Conservation (phyloP, 2,113 vertebrate species). For the Syrmaticus mikado region DNA sequence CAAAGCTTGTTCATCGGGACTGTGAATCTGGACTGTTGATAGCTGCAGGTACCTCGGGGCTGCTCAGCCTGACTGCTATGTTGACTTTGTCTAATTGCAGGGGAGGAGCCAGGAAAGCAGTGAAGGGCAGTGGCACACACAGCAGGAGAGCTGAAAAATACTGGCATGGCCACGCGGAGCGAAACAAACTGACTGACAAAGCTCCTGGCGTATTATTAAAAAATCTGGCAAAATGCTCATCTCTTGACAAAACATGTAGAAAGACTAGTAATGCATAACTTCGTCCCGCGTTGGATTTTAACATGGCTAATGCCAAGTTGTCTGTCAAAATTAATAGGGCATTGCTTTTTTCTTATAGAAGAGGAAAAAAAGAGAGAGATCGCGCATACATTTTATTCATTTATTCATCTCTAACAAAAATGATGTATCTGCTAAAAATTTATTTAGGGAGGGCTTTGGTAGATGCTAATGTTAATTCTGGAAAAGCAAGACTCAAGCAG, state of each 20-base stretch:
- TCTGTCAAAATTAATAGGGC: slow-evolving; percentile 85
- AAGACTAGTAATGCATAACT: slow-evolving; percentile 80
- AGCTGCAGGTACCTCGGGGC: slow-evolving; percentile 87
- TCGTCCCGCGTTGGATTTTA: slow-evolving; percentile 79
- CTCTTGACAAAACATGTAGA: slow-evolving; percentile 76
- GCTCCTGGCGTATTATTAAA: slow-evolving; percentile 76
- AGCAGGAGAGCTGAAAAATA: slow-evolving; percentile 74
- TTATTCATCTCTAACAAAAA: slow-evolving; percentile 78
- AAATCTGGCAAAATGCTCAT: slow-evolving; percentile 79
- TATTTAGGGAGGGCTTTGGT: slow-evolving; percentile 66
- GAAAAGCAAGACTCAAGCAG: slow-evolving; percentile 31
- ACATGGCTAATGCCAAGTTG: slow-evolving; percentile 81
- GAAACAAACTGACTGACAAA: slow-evolving; percentile 78
- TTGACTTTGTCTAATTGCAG: slow-evolving; percentile 99
- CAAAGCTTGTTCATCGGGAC: slow-evolving; percentile 63
- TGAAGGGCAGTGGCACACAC: slow-evolving; percentile 77
- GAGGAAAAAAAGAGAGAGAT: slow-evolving; percentile 14
- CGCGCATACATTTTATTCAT: slow-evolving; percentile 74
- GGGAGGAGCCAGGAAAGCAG: slow-evolving; percentile 87
- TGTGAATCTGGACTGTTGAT: slow-evolving; percentile 73
- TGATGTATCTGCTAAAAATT: slow-evolving; percentile 80
- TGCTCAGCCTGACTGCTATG: slow-evolving; percentile 82
- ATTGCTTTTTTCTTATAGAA: slow-evolving; percentile 75
- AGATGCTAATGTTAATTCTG: slow-evolving; percentile 55
- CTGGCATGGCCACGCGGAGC: slow-evolving; percentile 74